These are phyloP conservation scores for Gymnarchus niloticus DNA, from an alignment of 2,113 vertebrate genomes.

Conservation along the genomic window DNA sequence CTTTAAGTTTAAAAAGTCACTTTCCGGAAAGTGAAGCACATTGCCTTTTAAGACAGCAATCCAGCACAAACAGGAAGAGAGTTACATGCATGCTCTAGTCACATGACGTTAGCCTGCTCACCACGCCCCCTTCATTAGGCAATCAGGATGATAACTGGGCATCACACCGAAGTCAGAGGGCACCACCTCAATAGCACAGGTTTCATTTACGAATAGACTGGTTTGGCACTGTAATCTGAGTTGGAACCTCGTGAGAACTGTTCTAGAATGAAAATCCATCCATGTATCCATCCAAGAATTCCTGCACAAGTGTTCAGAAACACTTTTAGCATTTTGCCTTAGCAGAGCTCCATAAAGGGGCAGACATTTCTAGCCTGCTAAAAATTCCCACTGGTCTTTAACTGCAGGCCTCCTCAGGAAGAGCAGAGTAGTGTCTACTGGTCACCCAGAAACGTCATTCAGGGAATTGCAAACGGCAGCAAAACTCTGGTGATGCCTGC, in stretches of 20 bases:
- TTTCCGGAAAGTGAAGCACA: background rate
- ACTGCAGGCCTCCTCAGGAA: background rate
- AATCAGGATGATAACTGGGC: too few species aligned
- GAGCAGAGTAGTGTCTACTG: background rate
- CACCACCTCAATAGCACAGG: background rate
- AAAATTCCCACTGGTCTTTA: background rate
- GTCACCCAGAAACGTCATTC: background rate
- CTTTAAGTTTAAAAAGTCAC: background rate
- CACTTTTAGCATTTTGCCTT: background rate
- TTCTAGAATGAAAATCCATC: background rate
- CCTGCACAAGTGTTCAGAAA: background rate
- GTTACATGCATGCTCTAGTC: background rate
- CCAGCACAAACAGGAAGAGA: background rate
- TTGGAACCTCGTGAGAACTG: background rate
- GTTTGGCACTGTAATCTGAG: background rate
- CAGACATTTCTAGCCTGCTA: background rate
- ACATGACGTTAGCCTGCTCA: background rate
- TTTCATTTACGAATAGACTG: background rate
- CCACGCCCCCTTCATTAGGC: too few species aligned
- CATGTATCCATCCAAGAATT: too few species aligned
- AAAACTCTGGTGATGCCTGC: background rate
- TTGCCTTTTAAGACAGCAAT: background rate
- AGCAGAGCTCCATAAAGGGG: background rate
- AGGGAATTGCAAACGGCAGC: background rate
- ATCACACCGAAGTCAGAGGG: too few species aligned